Percentiles rank a stretch among this genome's conserved stretches.
Evolutionary conservation across 2,888 invertebrate genomes (phyloP).

Genomic region (Sceliomorpha sp.): DNA sequence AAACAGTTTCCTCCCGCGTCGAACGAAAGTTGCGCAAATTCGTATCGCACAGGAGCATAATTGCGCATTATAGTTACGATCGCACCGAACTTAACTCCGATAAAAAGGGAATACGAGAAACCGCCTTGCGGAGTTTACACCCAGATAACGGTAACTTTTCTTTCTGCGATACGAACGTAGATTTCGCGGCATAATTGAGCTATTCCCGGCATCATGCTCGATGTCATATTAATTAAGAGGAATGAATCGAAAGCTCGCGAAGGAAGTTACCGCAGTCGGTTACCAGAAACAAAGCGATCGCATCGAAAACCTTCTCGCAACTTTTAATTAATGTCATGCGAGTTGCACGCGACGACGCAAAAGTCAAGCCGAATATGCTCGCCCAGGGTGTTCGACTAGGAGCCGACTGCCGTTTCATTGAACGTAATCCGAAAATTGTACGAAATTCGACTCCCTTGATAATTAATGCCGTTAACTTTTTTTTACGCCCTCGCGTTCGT

Average conservation of each 20-base stretch:
- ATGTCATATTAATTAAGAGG: conserved; percentile 64
- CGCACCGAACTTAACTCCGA: conserved; percentile 8
- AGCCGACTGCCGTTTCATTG: too few relatives aligned
- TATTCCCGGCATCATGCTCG: conserved; percentile 66
- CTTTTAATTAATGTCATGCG: conserved; percentile 33
- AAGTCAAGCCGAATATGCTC: conserved; percentile 18
- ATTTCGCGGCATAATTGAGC: conserved; percentile 62
- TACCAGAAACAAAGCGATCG: conserved; percentile 32
- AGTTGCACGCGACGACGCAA: conserved; percentile 18
- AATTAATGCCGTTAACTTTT: too few relatives aligned
- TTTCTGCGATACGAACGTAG: conserved; percentile 3
- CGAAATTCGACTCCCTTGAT: too few relatives aligned
- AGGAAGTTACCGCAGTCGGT: conserved; percentile 56
- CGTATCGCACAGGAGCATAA: conserved; percentile 17
- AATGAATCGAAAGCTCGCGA: conserved; percentile 41
- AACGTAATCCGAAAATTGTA: conserved; percentile 2
- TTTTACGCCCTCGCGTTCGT: too few relatives aligned
- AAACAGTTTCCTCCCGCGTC: background rate
- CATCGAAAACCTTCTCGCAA: conserved; percentile 20
- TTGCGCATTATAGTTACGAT: conserved; percentile 17
- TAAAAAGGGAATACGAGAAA: conserved; percentile 2
- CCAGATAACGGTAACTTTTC: background rate
- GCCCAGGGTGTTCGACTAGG: too few relatives aligned
- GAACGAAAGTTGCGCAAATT: conserved; percentile 11
- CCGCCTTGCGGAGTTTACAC: conserved; percentile 1